A percentile compares a stretch with the other conserved stretches of the same genome.
Conservation (phyloP, 2,888 invertebrate species). For the Sipha maydis region DNA sequence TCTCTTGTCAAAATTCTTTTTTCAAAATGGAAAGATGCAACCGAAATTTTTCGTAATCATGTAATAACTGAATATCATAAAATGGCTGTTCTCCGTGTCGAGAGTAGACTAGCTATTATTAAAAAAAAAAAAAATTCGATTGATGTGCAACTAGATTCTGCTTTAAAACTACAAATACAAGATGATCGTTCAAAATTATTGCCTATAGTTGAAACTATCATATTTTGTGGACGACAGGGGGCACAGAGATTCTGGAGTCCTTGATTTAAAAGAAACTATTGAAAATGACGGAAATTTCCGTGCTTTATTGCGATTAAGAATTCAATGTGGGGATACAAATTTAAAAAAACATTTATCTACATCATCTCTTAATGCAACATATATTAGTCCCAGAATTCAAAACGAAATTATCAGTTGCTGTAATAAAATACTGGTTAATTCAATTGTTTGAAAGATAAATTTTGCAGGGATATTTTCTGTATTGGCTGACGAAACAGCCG, state of each 20-base stretch:
- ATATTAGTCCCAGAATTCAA: slow-evolving; percentile 9
- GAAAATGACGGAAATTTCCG: too few relatives aligned
- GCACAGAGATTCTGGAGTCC: too few relatives aligned
- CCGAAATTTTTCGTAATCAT: not conserved
- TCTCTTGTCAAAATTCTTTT: not conserved
- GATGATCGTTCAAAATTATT: not conserved
- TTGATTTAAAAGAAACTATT: too few relatives aligned
- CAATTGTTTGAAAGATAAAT: too few relatives aligned
- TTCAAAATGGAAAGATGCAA: not conserved
- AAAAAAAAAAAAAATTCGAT: not conserved
- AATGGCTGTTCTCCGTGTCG: not conserved
- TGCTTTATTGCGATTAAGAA: too few relatives aligned
- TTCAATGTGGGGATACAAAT: too few relatives aligned
- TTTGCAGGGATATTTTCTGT: too few relatives aligned
- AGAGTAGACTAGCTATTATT: not conserved
- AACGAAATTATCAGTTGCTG: slow-evolving; percentile 6
- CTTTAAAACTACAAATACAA: not conserved
- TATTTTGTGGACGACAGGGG: too few relatives aligned
- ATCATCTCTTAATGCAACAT: slow-evolving; percentile 14
- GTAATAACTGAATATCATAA: not conserved
- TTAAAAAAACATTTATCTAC: not conserved
- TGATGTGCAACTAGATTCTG: not conserved
- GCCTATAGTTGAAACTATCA: too few relatives aligned
- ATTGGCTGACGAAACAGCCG: too few relatives aligned
- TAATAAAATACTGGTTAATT: not conserved